These are phyloP conservation scores for Scopus umbretta DNA, from an alignment of 2,113 vertebrate genomes.

Conservation along the genomic window DNA sequence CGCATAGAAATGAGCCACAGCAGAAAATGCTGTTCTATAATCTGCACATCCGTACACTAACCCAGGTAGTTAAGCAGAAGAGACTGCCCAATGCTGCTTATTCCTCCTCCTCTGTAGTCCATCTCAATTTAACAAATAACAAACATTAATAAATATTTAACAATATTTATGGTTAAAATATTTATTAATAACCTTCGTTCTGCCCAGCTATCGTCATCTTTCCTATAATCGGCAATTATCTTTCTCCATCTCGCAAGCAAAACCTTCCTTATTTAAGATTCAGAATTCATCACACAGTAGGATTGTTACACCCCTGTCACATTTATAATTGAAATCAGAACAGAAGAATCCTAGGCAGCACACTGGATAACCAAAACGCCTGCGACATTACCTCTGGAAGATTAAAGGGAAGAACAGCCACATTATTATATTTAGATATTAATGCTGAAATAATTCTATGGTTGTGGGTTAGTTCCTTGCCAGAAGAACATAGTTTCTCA, in stretches of 20 bases:
- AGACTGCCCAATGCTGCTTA: background rate
- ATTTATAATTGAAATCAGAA: background rate
- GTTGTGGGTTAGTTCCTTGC: background rate
- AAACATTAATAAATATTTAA: no score
- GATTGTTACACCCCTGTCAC: background rate
- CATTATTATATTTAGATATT: background rate
- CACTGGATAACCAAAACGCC: background rate
- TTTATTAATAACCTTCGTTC: background rate
- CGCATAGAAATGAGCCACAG: background rate
- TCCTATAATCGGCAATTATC: background rate
- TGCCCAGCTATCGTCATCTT: background rate
- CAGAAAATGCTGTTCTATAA: background rate
- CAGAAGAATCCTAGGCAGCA: background rate
- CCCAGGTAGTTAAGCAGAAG: background rate
- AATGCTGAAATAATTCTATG: background rate
- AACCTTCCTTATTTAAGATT: background rate
- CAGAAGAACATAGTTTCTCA: background rate
- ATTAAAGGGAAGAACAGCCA: background rate
- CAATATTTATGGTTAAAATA: no score
- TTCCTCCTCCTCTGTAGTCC: background rate
- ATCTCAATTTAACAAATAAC: background rate
- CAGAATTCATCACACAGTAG: accelerated
- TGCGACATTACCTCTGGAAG: background rate
- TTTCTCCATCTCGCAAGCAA: background rate
- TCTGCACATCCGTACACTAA: background rate